Evolutionary conservation across 2,113 vertebrate genomes (phyloP), one percentile per base, ranked within the genome.

Genomic region (Nycticebus coucang): DNA sequence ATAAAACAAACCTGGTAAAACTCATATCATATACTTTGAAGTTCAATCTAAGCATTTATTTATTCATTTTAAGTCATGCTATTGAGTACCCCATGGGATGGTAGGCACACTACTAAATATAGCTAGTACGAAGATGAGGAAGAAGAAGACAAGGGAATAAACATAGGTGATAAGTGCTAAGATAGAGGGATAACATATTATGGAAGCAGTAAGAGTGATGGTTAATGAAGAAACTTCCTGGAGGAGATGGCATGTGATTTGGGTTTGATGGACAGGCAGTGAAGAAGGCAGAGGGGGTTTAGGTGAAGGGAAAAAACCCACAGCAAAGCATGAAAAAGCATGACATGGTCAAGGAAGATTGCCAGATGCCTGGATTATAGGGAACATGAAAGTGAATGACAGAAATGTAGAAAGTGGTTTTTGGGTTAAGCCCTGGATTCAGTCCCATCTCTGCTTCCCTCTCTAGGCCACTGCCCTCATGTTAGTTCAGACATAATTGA

Each of bases 1-100:
- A 69, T 50, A 81, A 92, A 91, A 95, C 45, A 94, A 60, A 45
- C 28, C 35, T 72, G 18, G 10, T 64, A 33, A 95, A 95, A 62
- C 55, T 17, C 21, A 24, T 71, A 12, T 35, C 28, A 14, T 64
- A 30, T 60, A 68, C 37, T 77, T 85, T 66, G n/a, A 89, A 59
- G 28, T 84, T 45, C 7, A 57, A 35, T 28, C 72, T 66, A 86
- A 60, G 8, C 12, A 45, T 59, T 66, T 55, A 9, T 72, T 80
- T 82, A 45, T 83, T 90, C 15, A 79, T 26, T 26, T 91, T 50
- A 24, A 30, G 24, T 50, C 8, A 22, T 60, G 30, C 5, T 60
- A 37, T 30, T 78, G 45, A 80, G 77, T 7, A 81, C 30, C 28
- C 21, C 55, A 1, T 8, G 37, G 11, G 14, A 2, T 78, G 1